Conservation (phyloP, 1,140 invertebrate species). For the Teleogryllus occipitalis region DNA sequence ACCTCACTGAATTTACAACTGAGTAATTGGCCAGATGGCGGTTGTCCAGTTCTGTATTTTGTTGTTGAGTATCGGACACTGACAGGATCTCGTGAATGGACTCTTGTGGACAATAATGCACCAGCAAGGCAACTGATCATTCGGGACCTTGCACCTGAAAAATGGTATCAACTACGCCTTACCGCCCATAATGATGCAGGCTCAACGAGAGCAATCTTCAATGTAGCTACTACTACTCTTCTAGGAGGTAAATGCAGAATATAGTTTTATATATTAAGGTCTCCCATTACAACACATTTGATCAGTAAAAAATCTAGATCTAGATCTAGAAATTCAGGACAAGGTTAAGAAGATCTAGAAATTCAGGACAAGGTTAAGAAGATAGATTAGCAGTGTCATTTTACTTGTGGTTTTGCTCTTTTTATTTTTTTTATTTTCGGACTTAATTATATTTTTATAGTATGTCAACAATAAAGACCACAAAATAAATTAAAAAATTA, state of each 20-base stretch:
- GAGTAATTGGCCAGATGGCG: slow-evolving; percentile 39
- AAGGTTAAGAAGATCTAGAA: no score
- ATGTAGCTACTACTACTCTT: slow-evolving; percentile 70
- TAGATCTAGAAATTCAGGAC: no score
- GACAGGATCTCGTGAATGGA: slow-evolving; percentile 36
- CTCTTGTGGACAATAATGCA: slow-evolving; percentile 20
- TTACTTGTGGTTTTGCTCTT: no score
- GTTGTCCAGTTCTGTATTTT: slow-evolving; percentile 49
- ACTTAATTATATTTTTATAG: no score
- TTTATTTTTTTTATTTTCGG: no score
- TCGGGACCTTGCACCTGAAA: slow-evolving; percentile 37
- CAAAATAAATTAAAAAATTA: no score
- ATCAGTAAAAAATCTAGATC: no score
- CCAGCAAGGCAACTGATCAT: slow-evolving; percentile 49
- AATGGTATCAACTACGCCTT: slow-evolving; percentile 10
- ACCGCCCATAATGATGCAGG: slow-evolving; percentile 36
- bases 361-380: no score
- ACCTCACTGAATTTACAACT: slow-evolving; percentile 33
- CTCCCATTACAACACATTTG: background rate
- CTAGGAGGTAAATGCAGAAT: slow-evolving; percentile 52
- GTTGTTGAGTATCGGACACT: slow-evolving; percentile 46
- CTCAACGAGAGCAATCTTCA: slow-evolving; percentile 56
- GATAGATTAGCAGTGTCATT: no score
- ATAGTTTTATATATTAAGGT: background rate
- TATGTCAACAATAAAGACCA: no score